These are phyloP conservation scores for Decapterus maruadsi DNA, from an alignment of 2,797 vertebrate genomes.

Conservation along the genomic window DNA sequence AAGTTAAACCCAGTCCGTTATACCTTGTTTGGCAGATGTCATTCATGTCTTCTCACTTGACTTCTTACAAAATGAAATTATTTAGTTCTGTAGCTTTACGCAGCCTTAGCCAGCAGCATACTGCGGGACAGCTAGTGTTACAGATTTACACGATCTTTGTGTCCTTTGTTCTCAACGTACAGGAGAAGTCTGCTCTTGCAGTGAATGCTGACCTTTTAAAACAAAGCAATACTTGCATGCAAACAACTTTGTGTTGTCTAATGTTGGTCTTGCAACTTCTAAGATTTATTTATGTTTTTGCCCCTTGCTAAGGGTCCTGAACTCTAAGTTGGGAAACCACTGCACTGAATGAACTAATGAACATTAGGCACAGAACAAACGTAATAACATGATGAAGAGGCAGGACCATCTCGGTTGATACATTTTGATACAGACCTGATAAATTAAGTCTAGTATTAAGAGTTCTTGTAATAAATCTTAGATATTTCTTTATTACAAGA, in stretches of 20 bases:
- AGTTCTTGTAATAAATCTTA: no score
- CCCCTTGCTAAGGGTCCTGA: no score
- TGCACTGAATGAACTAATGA: no score
- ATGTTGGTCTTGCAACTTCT: no score
- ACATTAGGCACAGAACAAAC: no score
- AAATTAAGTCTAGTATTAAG: no score
- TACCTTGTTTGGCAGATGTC: slow-evolving; percentile 3
- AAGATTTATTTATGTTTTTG: no score
- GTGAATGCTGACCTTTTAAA: not conserved
- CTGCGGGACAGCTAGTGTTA: not conserved
- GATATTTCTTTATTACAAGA: no score
- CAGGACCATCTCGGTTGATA: no score
- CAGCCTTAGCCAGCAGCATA: not conserved
- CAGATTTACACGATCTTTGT: not conserved
- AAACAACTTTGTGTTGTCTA: no score
- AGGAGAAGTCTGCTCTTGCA: not conserved
- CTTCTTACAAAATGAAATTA: not conserved
- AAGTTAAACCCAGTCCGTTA: not conserved
- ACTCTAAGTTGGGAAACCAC: no score
- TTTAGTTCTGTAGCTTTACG: not conserved
- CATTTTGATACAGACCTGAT: not conserved
- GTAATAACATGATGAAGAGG: no score
- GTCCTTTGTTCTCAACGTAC: not conserved
- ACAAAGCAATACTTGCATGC: not conserved
- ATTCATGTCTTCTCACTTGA: not conserved